These are phyloP conservation scores for Neopelma chrysocephalum DNA, from an alignment of 2,797 vertebrate genomes.

Conservation along the genomic window DNA sequence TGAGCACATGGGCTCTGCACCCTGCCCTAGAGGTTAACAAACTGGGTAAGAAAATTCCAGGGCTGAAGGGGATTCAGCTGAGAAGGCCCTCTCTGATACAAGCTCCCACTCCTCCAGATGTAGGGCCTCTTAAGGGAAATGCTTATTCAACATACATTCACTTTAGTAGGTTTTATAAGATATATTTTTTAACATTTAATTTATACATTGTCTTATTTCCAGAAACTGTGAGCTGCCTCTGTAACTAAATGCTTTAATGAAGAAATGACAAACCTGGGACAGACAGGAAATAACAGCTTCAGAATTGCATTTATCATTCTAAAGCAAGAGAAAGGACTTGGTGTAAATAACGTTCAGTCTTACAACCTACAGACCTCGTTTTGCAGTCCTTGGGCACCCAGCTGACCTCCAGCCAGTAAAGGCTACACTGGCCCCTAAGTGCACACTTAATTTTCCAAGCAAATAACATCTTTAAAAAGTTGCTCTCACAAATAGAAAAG, in stretches of 20 bases:
- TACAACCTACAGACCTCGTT: background rate
- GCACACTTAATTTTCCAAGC: background rate
- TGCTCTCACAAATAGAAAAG: background rate
- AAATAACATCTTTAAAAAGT: background rate
- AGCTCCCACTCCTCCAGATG: background rate
- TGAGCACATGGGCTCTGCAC: slow-evolving; percentile 52
- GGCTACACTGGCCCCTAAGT: background rate
- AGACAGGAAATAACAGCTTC: background rate
- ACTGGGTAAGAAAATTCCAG: slow-evolving; percentile 47
- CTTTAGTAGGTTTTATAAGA: background rate
- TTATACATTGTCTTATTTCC: slow-evolving; percentile 1
- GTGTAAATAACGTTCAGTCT: slow-evolving; percentile 25
- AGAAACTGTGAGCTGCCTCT: background rate
- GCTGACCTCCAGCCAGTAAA: background rate
- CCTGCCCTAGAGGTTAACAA: slow-evolving; percentile 65
- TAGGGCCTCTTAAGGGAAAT: background rate
- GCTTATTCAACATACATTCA: background rate
- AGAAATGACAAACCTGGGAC: background rate
- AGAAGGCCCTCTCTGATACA: slow-evolving; percentile 10
- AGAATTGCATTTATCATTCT: slow-evolving; percentile 16
- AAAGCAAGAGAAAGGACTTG: background rate
- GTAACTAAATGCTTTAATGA: slow-evolving; percentile 57
- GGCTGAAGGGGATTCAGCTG: slow-evolving; percentile 35
- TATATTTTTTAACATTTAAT: background rate
- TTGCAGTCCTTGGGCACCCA: background rate